Evolutionary conservation across 2,888 invertebrate genomes (phyloP), one percentile per base, ranked within the genome.

Genomic region (Hemistola chrysoprasaria): DNA sequence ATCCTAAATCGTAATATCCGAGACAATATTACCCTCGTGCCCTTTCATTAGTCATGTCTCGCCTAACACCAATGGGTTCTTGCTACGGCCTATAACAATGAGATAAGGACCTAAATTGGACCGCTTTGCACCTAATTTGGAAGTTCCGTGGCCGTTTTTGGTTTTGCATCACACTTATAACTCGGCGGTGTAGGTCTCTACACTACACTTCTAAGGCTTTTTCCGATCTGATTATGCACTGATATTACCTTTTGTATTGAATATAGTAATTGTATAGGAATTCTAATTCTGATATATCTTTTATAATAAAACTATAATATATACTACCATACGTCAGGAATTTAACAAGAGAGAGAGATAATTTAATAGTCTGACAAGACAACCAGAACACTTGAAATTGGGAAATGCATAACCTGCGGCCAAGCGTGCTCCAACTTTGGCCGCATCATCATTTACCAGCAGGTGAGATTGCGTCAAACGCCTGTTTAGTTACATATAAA

Each of bases 81-180:
- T 25, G 34, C 40, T 29, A 22, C 35, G 29, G 38, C 10, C 47
- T 30, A 44, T 50, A 51, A 51, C 51, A 54, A 54, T 51, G 43
- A 43, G 46, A 54, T 50, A 35, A 36, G 36, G 8, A 7, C 47
- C 50, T 25, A 51, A 54, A 46, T 46, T 50, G 51, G 51, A 5
- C 24, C 36, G 34, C 26, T 44, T 30, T 30, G 28, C 16, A 9
- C 47, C 51, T 27, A 51, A 54, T 46, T 41, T 46, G 49, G 51
- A 22, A 24, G 27, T 24, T 35, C 3, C 9, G 23, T 16, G 24
- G 31, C 53, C 42, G 23, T 41, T 36, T 47, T 47, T 36, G 40
- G 53, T 27, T 10, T n/a, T 11, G 32, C 40, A 44, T 53, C 51
- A 54, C 53, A 51, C 53, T 44, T 48, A 32, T 34, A 40, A 26